These are phyloP conservation scores for Helicoverpa assulta DNA, from an alignment of 2,888 invertebrate genomes.

Conservation along the genomic window DNA sequence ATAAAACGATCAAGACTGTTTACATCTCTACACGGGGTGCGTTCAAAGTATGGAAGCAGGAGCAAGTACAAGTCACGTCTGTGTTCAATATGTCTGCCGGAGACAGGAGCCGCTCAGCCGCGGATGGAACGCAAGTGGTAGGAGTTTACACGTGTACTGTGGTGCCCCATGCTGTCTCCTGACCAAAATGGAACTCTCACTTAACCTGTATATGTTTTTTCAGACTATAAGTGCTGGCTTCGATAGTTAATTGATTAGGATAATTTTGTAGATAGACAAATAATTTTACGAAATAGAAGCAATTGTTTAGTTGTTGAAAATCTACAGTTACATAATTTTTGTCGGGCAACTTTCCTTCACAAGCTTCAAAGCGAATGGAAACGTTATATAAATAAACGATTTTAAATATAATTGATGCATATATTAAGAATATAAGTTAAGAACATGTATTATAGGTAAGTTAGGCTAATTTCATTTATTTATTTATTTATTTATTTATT, in stretches of 20 bases:
- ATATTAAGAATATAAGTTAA: not conserved
- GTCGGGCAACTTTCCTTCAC: too few relatives aligned
- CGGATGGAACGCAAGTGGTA: constrained; percentile 7
- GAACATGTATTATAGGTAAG: too few relatives aligned
- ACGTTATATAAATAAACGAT: too few relatives aligned
- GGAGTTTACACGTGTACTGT: constrained; percentile 18
- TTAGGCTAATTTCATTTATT: too few relatives aligned
- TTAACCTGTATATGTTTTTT: not conserved
- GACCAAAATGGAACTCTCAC: not conserved
- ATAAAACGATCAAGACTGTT: constrained; percentile 38
- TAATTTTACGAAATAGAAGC: too few relatives aligned
- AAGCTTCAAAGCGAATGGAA: too few relatives aligned
- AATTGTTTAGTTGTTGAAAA: too few relatives aligned
- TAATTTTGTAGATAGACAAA: too few relatives aligned
- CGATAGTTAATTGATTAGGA: too few relatives aligned
- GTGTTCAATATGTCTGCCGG: constrained; percentile 64
- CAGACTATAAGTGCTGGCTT: too few relatives aligned
- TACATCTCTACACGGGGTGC: constrained; percentile 21
- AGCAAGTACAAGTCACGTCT: constrained; percentile 65
- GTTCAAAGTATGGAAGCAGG: constrained; percentile 50
- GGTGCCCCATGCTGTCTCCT: not conserved
- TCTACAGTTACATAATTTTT: too few relatives aligned
- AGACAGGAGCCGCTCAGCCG: constrained; percentile 22
- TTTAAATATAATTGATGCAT: not conserved
- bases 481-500: too few relatives aligned